Base-by-base conservation (phyloP, 2,113 vertebrate species). In the Limanda limanda region DNA sequence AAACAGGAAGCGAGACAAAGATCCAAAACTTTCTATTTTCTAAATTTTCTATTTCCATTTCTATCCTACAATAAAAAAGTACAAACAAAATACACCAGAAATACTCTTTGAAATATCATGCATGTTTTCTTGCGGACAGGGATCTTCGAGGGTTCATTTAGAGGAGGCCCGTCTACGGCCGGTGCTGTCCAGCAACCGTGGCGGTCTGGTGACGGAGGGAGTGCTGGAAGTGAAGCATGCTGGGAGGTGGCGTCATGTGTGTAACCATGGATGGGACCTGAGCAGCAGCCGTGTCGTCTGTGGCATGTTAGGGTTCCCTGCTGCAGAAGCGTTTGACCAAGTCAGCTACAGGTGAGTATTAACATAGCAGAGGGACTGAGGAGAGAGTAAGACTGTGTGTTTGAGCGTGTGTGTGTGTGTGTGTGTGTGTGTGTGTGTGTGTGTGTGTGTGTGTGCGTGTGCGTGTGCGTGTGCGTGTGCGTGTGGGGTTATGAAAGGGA, bases 241-340 rank as follows among this genome's bases (percentile, higher is more conserved):
- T 2, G 97, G 98, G 54, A 96, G 64, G 78, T 99, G 98, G 98
- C 95, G 96, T 84, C 98, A 97, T 18, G 95, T 98, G 88, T 99
- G 98, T 0, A 93, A 93, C 35, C 92, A 88, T 0, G 90, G 84
- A 76, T 99, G 97, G 98, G 96, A 93, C 78, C 85, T 94, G 74
- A 96, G 95, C 91, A 96, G 95, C 95, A 97, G 96, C 83, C 93
- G 91, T 0, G 98, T 99, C 56, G 94, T 95, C 51, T 99, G 98
- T 0, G 98, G 98, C 66, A 98, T 97, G 96, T 91, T 99, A 92
- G 98, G 98, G 87, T 99, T 96, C 90, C 97, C 98, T 23, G 85
- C 42, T 0, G 95, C 96, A 45, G 92, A 93, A 5, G 90, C 89
- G 0, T 71, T 95, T 68, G 84, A 97, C 86, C 88, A 79, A 64